phyloP scores from a whole-genome alignment of 2,113 vertebrate species.

The Chrysochloris asiatica region DNA sequence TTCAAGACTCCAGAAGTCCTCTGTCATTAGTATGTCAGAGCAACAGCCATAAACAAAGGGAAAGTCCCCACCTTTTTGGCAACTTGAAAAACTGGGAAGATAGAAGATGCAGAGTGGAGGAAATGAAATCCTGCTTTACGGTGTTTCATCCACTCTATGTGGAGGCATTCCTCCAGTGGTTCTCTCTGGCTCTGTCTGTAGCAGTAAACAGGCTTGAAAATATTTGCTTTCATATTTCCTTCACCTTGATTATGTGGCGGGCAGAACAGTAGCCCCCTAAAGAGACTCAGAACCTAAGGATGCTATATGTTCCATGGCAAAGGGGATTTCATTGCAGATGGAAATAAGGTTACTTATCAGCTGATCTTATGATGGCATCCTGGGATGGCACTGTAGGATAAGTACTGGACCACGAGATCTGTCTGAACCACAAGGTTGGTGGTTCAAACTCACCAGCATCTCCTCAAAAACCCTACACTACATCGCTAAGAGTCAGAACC shows the following conservation, averaged over 20 bases:
- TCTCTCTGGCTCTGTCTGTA: not conserved
- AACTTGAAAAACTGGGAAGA: constrained; percentile 20
- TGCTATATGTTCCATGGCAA: not conserved
- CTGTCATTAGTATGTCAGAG: constrained; percentile 43
- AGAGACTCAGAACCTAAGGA: not conserved
- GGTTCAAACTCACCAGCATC: no score
- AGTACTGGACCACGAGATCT: no score
- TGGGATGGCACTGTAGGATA: no score
- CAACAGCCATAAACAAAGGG: constrained; percentile 38
- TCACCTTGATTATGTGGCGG: not conserved
- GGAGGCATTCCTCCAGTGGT: not conserved
- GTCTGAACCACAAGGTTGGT: no score
- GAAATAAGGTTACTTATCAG: not conserved
- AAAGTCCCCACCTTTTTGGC: not conserved
- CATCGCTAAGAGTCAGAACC: no score
- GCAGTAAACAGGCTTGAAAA: not conserved
- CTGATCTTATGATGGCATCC: no score
- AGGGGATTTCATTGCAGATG: not conserved
- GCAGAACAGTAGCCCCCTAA: not conserved
- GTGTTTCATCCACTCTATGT: not conserved
- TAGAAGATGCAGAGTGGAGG: not conserved
- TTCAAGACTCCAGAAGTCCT: not conserved
- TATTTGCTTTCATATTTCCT: not conserved
- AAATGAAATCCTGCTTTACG: not conserved
- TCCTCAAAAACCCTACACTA: no score